These are phyloP conservation scores for Luperina testacea DNA, from an alignment of 2,888 invertebrate genomes.

Conservation along the genomic window DNA sequence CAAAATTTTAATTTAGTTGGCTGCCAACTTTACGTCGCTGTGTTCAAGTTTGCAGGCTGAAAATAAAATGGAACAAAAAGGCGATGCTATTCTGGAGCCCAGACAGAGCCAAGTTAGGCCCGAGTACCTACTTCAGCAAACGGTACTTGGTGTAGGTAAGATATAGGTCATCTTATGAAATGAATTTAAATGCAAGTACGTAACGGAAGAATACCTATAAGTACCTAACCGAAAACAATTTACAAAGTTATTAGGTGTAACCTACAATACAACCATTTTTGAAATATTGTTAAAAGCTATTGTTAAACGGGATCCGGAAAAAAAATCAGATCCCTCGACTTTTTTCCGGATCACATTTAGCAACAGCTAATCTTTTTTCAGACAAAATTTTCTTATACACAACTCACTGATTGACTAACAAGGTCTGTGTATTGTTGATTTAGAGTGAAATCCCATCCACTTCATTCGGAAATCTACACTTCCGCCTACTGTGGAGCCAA, in stretches of 20 bases:
- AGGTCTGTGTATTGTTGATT: neutral
- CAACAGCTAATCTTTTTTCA: neutral
- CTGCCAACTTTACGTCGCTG: slow-evolving; percentile 18
- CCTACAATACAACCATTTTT: neutral
- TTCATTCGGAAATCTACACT: no score
- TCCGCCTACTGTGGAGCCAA: neutral
- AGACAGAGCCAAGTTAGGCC: slow-evolving; percentile 3
- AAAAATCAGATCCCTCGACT: neutral
- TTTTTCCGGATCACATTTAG: neutral
- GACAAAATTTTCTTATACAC: neutral
- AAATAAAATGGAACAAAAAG: slow-evolving; percentile 25
- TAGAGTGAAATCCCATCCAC: neutral
- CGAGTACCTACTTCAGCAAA: slow-evolving; percentile 5
- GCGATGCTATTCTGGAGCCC: slow-evolving; percentile 1
- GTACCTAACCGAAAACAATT: neutral
- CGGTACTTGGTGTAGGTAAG: neutral
- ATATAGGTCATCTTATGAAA: slow-evolving; percentile 1
- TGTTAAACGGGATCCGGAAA: neutral
- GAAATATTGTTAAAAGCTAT: neutral
- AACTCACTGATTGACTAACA: neutral
- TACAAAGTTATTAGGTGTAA: neutral
- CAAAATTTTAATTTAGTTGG: slow-evolving; percentile 39
- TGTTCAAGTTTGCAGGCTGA: slow-evolving; percentile 8
- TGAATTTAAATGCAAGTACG: neutral
- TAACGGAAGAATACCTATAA: neutral